These are phyloP conservation scores for Spermophilus dauricus DNA, from an alignment of 2,113 vertebrate species.

Conservation along the genomic window DNA sequence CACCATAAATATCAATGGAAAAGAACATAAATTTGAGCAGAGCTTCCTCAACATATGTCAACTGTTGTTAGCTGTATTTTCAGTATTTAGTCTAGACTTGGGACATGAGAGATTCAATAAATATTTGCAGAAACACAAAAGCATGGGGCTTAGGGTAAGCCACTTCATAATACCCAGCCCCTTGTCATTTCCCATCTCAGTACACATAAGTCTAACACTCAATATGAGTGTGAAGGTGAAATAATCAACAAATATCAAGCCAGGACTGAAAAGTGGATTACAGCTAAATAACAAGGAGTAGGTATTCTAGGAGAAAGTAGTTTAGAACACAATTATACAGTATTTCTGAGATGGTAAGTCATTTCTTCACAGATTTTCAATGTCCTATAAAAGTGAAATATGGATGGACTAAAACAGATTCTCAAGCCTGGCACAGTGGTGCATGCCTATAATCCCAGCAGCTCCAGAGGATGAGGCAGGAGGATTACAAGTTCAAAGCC, in stretches of 20 bases:
- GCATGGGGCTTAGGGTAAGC: neutral
- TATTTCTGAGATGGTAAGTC: neutral
- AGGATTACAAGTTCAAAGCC: too few species aligned
- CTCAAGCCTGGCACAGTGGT: neutral
- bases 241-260: neutral
- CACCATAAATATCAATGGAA: neutral
- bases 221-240: neutral
- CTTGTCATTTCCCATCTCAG: neutral
- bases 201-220: neutral
- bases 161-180: neutral
- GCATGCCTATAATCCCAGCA: too few species aligned
- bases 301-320: neutral
- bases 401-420: neutral
- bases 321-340: neutral
- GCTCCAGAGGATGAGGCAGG: too few species aligned
- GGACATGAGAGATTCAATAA: neutral
- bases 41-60: slow-evolving; percentile 34
- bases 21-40: neutral
- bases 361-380: neutral
- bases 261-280: neutral
- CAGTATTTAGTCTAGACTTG: neutral
- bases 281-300: neutral
- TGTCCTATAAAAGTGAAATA: neutral
- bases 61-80: neutral
- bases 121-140: neutral